Evolutionary conservation across 1,140 invertebrate species (phyloP), one percentile per base, ranked within the genome.

Genomic region (Ceratosolen solmsi): DNA sequence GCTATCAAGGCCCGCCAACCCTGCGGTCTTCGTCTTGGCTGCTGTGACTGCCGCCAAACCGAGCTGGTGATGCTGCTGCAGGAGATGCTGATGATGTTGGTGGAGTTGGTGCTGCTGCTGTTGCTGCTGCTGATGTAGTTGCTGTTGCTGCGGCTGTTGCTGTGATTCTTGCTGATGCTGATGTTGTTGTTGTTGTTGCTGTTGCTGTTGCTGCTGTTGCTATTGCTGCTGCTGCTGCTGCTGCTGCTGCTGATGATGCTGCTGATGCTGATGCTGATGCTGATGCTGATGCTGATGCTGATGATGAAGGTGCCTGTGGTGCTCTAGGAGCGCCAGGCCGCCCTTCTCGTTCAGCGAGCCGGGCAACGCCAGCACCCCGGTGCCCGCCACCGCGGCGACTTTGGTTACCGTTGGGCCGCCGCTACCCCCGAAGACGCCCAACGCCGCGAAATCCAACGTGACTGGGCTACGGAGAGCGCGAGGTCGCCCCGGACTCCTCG

Each of bases 1-100:
- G 85, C 89, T 91, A 85, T 92, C 90, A 80, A 92, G 89, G 85
- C 90, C 90, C 90, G 90, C 91, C 90, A 91, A 88, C 86, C 90
- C 90, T 91, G 90, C 89, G 84, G 88, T 71, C 88, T 90, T 90
- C 78, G 83, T 82, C 63, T 90, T 90, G 74, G 22, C 56, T 49
- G 58, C 30, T 41, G 72, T 25, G 11, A 54, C 74, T n/a, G 78
- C 41, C 86, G 87, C 86, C 86, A 83, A 56, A 49, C 46, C 30
- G n/a, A 27, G 17, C 22, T 65, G 68, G 2, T 73, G 56, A 46
- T 76, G 74, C n/a, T 73, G 68, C 0, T 58, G 70, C 41, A 15
- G 22, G 11, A 15, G 22, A 30, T 77, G 36, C 7, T 77, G 36
- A 1, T 63, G 33, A 30, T 63, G 4, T 7, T 7, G n/a, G 5